Evolutionary conservation across 2,797 vertebrate genomes (phyloP), one percentile per base, ranked within the genome.

Genomic region (Heteromormyrus szaboi): DNA sequence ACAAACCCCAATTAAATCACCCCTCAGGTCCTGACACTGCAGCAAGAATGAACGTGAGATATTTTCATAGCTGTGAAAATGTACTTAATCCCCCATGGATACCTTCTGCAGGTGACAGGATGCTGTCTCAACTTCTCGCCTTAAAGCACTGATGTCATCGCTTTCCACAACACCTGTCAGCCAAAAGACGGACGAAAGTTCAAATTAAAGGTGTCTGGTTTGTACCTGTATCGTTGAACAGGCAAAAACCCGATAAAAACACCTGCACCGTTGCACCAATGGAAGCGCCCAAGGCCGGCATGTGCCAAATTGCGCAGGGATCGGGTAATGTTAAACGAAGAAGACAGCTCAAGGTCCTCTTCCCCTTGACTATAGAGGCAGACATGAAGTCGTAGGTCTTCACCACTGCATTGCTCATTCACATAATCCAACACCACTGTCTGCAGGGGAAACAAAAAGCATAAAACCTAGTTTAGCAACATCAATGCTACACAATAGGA

Each of bases 221-320:
- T 37, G 65, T 37, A 72, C 46, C 84, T 3, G 2, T 85, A 9
- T 29, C 44, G 33, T 25, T 53, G 8, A 25, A 14, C 25, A 29
- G 4, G 48, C 59, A 33, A 25, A 33, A 33, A 59, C 7, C 17
- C 12, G 5, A 19, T 33, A 7, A 33, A 59, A 17, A 48, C 89
- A 97, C 97, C 96, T 92, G 93, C 94, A 89, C 97, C 95, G 89
- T 95, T 96, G 93, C 96, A 96, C 95, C 97, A 97, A 79, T 96
- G 96, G 89, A 97, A 96, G 25, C 95, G 95, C 8, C 97, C 97
- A 0, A 86, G 88, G 1, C 93, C 90, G n/a, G 92, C 91, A 59
- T 62, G 93, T 0, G 93, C 93, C 59, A 97, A 84, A 11, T 93
- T 91, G 41, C 91, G 94, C 86, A 95, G 93, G 85, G 93, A 90